A percentile compares a stretch with the other conserved stretches of the same genome.
Evolutionary conservation across 2,113 vertebrate genomes (phyloP).

Genomic region (Tursiops truncatus): DNA sequence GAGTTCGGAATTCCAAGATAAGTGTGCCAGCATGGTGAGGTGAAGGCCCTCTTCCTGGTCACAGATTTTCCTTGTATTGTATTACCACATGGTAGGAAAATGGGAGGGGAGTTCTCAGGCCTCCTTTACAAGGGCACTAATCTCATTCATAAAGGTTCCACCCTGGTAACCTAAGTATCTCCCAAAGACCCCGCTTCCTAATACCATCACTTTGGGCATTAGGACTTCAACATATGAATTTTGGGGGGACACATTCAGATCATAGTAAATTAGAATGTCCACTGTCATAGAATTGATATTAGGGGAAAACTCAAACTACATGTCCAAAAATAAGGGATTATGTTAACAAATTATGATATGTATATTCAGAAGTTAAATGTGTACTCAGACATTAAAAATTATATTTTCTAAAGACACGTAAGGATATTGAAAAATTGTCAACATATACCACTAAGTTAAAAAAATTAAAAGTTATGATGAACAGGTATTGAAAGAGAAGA

Average conservation of each 20-base stretch:
- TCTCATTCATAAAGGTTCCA: background rate
- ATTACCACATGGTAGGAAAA: background rate
- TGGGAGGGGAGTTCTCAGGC: background rate
- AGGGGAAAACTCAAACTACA: background rate
- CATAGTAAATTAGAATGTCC: background rate
- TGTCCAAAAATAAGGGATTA: background rate
- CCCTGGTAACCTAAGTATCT: background rate
- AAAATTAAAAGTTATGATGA: background rate
- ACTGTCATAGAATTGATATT: background rate
- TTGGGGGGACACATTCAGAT: background rate
- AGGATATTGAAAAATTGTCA: background rate
- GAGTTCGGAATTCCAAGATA: background rate
- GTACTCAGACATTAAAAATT: background rate
- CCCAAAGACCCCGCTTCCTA: background rate
- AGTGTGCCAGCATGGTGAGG: accelerated
- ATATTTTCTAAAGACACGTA: background rate
- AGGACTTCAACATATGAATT: background rate
- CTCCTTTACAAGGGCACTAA: background rate
- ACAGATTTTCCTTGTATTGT: background rate
- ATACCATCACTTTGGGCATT: background rate
- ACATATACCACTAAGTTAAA: background rate
- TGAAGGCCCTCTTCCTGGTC: background rate
- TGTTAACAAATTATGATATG: background rate
- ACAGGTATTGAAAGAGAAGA: background rate
- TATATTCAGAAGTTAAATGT: background rate